Conservation (phyloP, 2,888 invertebrate genomes). For the Cremastobaeus sp. region DNA sequence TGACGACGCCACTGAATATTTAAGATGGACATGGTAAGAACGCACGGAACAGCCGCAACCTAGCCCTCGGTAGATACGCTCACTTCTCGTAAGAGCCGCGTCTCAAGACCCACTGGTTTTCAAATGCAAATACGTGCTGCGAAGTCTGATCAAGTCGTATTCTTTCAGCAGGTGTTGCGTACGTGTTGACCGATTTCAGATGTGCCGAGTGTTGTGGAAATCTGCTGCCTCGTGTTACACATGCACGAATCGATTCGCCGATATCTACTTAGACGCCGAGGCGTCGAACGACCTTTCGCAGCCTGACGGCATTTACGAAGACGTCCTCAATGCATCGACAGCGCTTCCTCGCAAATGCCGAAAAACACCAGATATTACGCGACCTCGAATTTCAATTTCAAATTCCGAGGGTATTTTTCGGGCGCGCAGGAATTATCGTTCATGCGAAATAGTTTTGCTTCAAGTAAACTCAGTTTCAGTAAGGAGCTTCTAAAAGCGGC, state of each 20-base stretch:
- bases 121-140: conserved; percentile 74
- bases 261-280: conserved; percentile 38
- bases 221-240: conserved; percentile 35
- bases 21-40: conserved; percentile 70
- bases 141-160: conserved; percentile 66
- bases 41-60: conserved; percentile 65
- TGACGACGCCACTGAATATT: conserved; percentile 77
- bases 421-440: no score
- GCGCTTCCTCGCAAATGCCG: conserved; percentile 9
- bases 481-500: no score
- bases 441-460: no score
- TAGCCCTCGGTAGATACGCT: conserved; percentile 65
- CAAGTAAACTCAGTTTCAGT: no score
- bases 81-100: conserved; percentile 73
- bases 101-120: conserved; percentile 75
- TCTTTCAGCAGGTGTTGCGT: conserved; percentile 66
- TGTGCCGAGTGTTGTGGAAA: conserved; percentile 52
- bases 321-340: no score
- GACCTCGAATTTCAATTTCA: no score
- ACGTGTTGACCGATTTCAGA: conserved; percentile 60
- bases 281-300: conserved; percentile 16
- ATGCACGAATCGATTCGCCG: conserved; percentile 42
- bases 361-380: no score
- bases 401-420: no score
- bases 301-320: conserved; percentile 8